These are phyloP conservation scores for Sipunculus nudus DNA, from an alignment of 2,888 invertebrate genomes.

Conservation along the genomic window DNA sequence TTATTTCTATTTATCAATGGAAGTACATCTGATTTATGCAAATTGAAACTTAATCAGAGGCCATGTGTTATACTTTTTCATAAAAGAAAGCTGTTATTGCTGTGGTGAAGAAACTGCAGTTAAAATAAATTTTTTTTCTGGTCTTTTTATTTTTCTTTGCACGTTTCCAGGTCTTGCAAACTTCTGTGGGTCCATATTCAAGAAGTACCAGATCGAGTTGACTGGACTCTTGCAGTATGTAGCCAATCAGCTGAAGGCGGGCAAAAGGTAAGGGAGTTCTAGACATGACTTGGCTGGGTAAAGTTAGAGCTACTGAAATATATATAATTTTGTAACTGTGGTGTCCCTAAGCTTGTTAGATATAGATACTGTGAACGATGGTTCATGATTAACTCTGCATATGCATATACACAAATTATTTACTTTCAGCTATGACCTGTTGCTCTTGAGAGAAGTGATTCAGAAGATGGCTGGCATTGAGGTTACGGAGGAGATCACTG, in stretches of 20 bases:
- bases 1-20: no score
- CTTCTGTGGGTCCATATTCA: conserved; percentile 95
- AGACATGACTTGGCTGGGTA: background rate
- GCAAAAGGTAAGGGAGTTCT: conserved; percentile 80
- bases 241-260: conserved; percentile 94
- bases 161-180: conserved; percentile 76
- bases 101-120: no score
- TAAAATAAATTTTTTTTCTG: no score
- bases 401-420: no score
- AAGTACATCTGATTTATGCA: no score
- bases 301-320: background rate
- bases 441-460: conserved; percentile 95
- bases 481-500: conserved; percentile 93
- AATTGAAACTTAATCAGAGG: no score
- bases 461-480: conserved; percentile 99
- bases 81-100: no score
- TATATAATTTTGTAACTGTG: background rate
- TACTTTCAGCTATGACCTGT: conserved; percentile 79
- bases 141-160: no score
- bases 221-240: conserved; percentile 96
- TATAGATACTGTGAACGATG: no score
- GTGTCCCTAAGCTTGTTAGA: no score
- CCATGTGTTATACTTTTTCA: no score
- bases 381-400: no score
- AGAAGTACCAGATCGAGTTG: conserved; percentile 96